A percentile compares a stretch with the other conserved stretches of the same genome.
Evolutionary conservation across 2,797 vertebrate genomes (phyloP).

Genomic region (Borostomias antarcticus): DNA sequence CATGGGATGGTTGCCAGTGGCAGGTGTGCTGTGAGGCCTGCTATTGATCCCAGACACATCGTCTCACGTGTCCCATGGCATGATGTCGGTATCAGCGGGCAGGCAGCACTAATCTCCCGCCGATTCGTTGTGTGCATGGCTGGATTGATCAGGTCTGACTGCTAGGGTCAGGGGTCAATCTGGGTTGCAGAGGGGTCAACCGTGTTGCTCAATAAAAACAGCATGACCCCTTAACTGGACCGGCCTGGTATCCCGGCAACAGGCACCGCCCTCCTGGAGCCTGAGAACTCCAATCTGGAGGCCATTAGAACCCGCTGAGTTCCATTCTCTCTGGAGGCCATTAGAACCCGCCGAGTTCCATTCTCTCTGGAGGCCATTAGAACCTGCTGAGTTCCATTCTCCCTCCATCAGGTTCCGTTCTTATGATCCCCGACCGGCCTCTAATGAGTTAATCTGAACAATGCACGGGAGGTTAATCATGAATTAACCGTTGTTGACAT

Average conservation of each 20-base stretch:
- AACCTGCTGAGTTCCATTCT: conserved; percentile 70
- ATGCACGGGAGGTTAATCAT: conserved; percentile 61
- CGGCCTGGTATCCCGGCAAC: conserved; percentile 70
- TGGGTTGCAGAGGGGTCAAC: conserved; percentile 69
- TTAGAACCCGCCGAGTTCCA: conserved; percentile 67
- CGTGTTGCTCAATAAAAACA: conserved; percentile 83
- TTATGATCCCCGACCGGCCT: conserved; percentile 64
- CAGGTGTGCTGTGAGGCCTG: conserved; percentile 65
- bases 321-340: conserved; percentile 68
- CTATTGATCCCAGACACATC: conserved; percentile 49
- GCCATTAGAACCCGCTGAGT: conserved; percentile 68
- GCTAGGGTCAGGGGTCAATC: conserved; percentile 73
- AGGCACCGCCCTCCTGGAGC: conserved; percentile 45
- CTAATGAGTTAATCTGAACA: conserved; percentile 73
- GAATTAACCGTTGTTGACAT: conserved; percentile 51
- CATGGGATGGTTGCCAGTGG: conserved; percentile 60
- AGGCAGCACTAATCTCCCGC: conserved; percentile 55
- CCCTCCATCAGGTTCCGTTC: conserved; percentile 73
- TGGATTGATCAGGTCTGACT: conserved; percentile 81
- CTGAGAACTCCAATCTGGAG: conserved; percentile 57
- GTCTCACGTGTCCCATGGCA: conserved; percentile 26
- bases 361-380: conserved; percentile 67
- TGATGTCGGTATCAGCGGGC: conserved; percentile 60
- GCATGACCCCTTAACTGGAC: conserved; percentile 72
- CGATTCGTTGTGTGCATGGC: conserved; percentile 62